phyloP scores from a whole-genome alignment of 2,888 invertebrate genomes.

The Tipula lateralis region DNA sequence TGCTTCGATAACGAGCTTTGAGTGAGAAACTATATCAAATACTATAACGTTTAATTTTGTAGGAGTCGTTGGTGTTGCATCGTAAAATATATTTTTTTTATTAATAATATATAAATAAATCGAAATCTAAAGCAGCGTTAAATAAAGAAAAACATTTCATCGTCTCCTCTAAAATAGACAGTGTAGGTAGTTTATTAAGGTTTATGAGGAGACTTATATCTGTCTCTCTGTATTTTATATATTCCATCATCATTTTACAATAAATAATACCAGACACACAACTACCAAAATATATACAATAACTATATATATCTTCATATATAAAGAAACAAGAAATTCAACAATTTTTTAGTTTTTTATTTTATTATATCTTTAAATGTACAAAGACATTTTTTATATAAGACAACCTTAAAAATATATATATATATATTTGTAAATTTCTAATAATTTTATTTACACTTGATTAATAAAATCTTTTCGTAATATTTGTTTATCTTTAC shows the following conservation, averaged over 20 bases:
- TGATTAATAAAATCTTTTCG: background rate
- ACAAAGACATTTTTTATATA: constrained; percentile 3
- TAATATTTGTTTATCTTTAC: background rate
- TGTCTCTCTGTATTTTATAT: constrained; percentile 3
- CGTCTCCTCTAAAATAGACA: background rate
- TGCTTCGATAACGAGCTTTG: no score
- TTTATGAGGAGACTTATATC: background rate
- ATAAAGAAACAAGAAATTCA: background rate
- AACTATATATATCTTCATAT: background rate
- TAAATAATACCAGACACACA: background rate
- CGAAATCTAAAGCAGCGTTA: background rate
- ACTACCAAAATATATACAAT: background rate
- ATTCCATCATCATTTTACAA: constrained; percentile 13
- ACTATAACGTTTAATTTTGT: background rate
- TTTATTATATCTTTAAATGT: background rate
- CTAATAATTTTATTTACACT: constrained; percentile 24
- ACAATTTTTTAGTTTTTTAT: background rate
- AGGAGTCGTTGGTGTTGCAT: background rate
- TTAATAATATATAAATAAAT: background rate
- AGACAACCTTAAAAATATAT: background rate
- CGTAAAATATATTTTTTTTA: background rate
- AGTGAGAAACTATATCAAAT: no score
- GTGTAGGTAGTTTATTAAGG: constrained; percentile 19
- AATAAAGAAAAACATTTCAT: background rate
- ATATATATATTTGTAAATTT: background rate